Conservation (phyloP, 1,140 invertebrate species). For the Oedothorax gibbosus region DNA sequence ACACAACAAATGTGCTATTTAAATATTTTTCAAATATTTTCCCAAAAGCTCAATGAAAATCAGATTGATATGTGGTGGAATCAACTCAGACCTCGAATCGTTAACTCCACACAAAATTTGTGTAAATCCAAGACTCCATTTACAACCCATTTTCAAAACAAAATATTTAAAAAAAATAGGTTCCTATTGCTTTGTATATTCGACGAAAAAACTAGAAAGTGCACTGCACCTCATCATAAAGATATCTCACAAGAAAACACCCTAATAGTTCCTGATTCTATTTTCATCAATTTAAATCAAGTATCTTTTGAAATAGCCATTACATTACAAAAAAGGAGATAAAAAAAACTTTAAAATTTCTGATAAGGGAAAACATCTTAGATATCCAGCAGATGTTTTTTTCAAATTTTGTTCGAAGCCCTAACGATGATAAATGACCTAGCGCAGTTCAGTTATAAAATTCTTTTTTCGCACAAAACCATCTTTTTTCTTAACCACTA, state of each 20-base stretch:
- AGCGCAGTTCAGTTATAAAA: not conserved
- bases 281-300: conserved; percentile 35
- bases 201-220: too few species aligned
- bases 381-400: conserved; percentile 21
- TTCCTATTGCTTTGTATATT: too few species aligned
- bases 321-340: conserved; percentile 8
- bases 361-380: conserved; percentile 12
- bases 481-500: not conserved
- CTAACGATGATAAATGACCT: conserved; percentile 55
- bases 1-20: too few species aligned
- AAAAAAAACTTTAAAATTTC: not conserved
- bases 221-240: not conserved
- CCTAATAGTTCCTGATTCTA: not conserved
- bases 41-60: too few species aligned
- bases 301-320: not conserved
- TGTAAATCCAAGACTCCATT: too few species aligned
- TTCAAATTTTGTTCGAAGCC: conserved; percentile 19
- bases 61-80: too few species aligned
- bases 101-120: too few species aligned
- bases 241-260: not conserved
- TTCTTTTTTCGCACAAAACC: not conserved
- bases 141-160: too few species aligned
- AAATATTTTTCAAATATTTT: too few species aligned
- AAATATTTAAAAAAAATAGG: too few species aligned
- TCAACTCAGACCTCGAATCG: too few species aligned